Base-by-base conservation (phyloP, 2,888 invertebrate genomes). In the Drosophila anceps region DNA sequence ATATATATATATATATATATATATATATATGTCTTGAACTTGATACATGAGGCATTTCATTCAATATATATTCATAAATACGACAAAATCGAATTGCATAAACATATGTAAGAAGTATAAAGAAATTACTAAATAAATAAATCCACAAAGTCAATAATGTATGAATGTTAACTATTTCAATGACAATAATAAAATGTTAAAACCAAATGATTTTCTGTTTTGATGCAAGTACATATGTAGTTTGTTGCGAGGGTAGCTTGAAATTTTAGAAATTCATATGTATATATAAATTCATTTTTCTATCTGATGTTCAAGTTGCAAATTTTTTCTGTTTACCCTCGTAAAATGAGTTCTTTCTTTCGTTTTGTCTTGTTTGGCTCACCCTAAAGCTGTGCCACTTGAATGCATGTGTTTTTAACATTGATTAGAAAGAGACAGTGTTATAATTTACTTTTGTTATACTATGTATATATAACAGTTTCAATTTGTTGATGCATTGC, bases 141-240 rank as follows among this genome's bases (percentile, higher is more conserved):
- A 50, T 33, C 33, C 31, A 54, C 67, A 59, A 71, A 80, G 54
- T 71, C 60, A 60, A 85, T 83, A 84, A 86, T 90, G 89, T 86
- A 91, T 88, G 82, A 84, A 91, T 91, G 91, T 90, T 88, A 91
- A 91, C 92, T 92, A 92, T 84, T 91, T 89, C 84, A 91, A 92
- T 92, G 91, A 92, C 91, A 91, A 91, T 91, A 91, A 91, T 91
- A 90, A 90, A 84, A 76, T 90, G 84, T 84, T 79, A 79, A 88
- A 84, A 88, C 69, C 62, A 62, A 51, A 13, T 41, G 9, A 5
- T 10, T 41, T 9, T 41, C 39, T 41, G 39, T 39, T 39, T 39
- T 39, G 39, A 39, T 41, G 41, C 18, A 18, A 18, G 13, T n/a
- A n/a, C n/a, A n/a, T 39, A 9, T n/a, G n/a, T 33, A 1, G 13